These are phyloP conservation scores for Puffinus mauretanicus DNA, from an alignment of 2,113 vertebrate species.

Conservation along the genomic window DNA sequence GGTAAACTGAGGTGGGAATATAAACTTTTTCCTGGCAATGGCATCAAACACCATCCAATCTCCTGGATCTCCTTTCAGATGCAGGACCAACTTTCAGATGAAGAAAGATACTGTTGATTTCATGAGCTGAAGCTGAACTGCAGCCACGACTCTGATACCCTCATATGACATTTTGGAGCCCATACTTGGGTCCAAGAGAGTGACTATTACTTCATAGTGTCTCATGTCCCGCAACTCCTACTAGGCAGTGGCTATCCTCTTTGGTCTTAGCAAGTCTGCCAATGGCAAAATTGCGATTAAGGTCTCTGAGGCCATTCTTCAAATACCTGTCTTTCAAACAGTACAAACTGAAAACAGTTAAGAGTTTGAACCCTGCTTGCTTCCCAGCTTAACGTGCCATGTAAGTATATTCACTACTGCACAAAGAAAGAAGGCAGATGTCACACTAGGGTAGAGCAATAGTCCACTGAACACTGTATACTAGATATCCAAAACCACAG, in stretches of 20 bases:
- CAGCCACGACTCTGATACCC: not conserved
- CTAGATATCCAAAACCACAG: not conserved
- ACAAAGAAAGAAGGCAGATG: not conserved
- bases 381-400: not conserved
- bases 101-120: not conserved
- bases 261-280: not conserved
- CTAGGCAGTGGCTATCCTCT: not conserved
- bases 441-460: not conserved
- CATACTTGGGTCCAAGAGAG: not conserved
- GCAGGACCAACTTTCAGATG: not conserved
- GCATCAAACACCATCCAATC: not conserved
- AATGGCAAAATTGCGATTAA: not conserved
- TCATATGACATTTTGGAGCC: not conserved
- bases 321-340: not conserved
- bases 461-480: not conserved
- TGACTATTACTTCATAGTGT: not conserved
- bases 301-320: not conserved
- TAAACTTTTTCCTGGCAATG: not conserved
- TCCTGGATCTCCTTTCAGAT: not conserved
- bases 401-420: not conserved
- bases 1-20: not conserved
- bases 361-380: not conserved
- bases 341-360: not conserved
- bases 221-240: not conserved
- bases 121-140: not conserved